Base-by-base conservation (phyloP, 2,113 vertebrate genomes). In the Cyprinus carpio region DNA sequence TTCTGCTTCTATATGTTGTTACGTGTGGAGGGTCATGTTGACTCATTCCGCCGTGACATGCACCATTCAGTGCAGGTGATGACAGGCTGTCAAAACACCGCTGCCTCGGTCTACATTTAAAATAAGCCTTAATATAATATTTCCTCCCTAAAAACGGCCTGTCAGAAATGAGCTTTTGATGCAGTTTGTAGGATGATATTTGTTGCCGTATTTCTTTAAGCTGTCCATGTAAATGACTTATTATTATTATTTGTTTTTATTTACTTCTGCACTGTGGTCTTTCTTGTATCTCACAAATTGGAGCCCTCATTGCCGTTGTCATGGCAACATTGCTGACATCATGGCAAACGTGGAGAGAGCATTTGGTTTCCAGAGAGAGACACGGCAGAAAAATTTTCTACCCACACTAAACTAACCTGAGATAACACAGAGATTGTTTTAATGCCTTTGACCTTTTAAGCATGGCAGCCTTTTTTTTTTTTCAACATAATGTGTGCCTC, bases 241-340 rank as follows among this genome's bases (percentile, higher is more conserved):
- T 43, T 40, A n/a, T n/a, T n/a, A n/a, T n/a, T n/a, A n/a, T n/a
- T n/a, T n/a, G n/a, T n/a, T n/a, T n/a, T n/a, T n/a, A n/a, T 77
- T 92, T 88, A 88, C 76, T 83, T 90, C 34, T 23, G 72, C 78
- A 87, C 90, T 89, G 84, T 91, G 87, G 81, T 81, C 87, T 79
- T 87, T 31, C 89, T 75, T 85, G 46, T 82, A 83, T 88, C 84
- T 88, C 81, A 72, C 86, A 64, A 85, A 87, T 84, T n/a, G 40
- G 43, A 79, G 29, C 34, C 89, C 89, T 90, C 90, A 88, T 90
- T 93, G 90, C 87, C 84, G 91, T 92, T 92, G 92, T 91, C 92
- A 92, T 93, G 92, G 92, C 91, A 93, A 94, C 92, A 81, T 83
- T 84, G 88, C 83, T 88, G 88, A 93, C 91, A 91, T 94, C 92